Evolutionary conservation across 2,888 invertebrate genomes (phyloP), one percentile per base, ranked within the genome.

Genomic region (Eupithecia insigniata): DNA sequence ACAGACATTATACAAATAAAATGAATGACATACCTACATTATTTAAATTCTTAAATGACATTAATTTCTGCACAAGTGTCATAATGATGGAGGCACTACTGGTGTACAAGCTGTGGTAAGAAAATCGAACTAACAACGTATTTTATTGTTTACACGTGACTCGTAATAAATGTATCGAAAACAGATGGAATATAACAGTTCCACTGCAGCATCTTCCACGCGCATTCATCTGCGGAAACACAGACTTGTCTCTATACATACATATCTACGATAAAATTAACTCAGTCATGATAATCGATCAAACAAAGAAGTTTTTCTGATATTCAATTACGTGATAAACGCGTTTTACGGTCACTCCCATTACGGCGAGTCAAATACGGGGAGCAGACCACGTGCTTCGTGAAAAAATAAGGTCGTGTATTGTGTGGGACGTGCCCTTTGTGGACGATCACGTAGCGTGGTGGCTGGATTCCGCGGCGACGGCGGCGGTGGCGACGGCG

Each of bases 141-240:
- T 34, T 62, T 83, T 84, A 87, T 86, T 86, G 84, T 89, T 87
- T 85, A 85, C 89, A 86, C 84, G 84, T 85, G 81, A 85, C 82
- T 75, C 78, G 83, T 85, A 87, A 62, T 90, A 89, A 85, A 88
- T 83, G 79, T 80, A 72, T 74, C 75, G 76, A 79, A 81, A 86
- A 81, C 78, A 73, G 77, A 80, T 78, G 77, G 79, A 84, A 79
- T 79, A 78, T 79, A 85, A 78, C 86, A 90, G 86, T 88, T 81
- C 79, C 71, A 70, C 73, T 76, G 74, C 73, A 81, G 81, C 80
- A 64, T 71, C 73, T 80, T 76, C 77, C 71, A 22, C 14, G 36
- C 62, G 43, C 39, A 58, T 34, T 81, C 78, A 77, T 80, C 76
- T 81, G 69, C 74, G 73, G 73, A 78, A 73, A 74, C 69, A 66